Conservation (phyloP, 2,113 vertebrate genomes). For the Origma solitaria region DNA sequence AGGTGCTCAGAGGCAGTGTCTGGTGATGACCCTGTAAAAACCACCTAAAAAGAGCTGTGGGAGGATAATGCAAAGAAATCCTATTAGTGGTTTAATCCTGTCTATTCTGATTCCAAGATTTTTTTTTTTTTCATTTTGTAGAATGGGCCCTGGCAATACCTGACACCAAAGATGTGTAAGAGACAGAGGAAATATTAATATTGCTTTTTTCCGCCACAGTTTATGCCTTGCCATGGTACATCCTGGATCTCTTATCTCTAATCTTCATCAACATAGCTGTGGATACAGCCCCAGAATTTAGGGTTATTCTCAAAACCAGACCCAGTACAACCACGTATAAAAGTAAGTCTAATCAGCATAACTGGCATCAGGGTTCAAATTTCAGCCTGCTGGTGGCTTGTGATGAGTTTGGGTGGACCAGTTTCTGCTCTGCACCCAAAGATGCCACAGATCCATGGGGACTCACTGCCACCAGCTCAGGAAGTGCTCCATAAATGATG, state of each 20-base stretch:
- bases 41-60: not conserved
- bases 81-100: not conserved
- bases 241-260: not conserved
- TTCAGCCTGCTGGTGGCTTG: fast-evolving
- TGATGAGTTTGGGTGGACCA: not conserved
- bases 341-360: not conserved
- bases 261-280: not conserved
- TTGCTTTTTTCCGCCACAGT: not conserved
- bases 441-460: not conserved
- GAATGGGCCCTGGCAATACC: not conserved
- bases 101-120: not conserved
- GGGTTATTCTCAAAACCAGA: not conserved
- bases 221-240: not conserved
- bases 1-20: not conserved
- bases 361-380: not conserved
- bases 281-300: fast-evolving
- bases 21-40: not conserved
- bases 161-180: not conserved
- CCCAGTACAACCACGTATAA: not conserved
- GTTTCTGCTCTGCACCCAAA: not conserved
- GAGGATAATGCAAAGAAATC: not conserved
- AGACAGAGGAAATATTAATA: not conserved
- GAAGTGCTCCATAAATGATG: not conserved
- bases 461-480: not conserved
- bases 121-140: not conserved